Percentiles rank a stretch among this genome's conserved stretches.
Evolutionary conservation across 2,797 vertebrate genomes (phyloP).

Genomic region (Gallinago solitaria): DNA sequence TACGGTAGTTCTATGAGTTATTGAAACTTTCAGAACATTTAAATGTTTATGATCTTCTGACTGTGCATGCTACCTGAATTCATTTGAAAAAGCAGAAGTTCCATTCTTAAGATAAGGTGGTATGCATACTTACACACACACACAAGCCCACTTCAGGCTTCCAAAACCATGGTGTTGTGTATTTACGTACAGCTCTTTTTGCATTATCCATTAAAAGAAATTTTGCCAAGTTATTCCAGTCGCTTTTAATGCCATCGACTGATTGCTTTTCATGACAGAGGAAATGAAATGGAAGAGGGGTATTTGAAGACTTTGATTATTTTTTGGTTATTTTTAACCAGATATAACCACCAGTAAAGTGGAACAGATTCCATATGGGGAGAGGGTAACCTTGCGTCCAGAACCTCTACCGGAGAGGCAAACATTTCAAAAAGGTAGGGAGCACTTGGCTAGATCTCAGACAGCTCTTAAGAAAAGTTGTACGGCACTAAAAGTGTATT

Average conservation of each 20-base stretch:
- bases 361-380: slow-evolving; percentile 95
- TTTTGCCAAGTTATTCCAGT: neutral
- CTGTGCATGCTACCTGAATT: neutral
- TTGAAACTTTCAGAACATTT: neutral
- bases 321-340: slow-evolving; percentile 67
- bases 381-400: slow-evolving; percentile 92
- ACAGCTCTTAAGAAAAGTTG: neutral
- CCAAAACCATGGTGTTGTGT: neutral
- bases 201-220: neutral
- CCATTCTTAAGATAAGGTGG: neutral
- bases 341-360: slow-evolving; percentile 88
- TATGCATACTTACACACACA: neutral
- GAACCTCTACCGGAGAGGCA: slow-evolving; percentile 87
- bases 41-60: neutral
- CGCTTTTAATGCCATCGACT: neutral
- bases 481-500: neutral
- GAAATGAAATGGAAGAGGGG: neutral
- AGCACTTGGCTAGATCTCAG: neutral
- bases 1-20: neutral
- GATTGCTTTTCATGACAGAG: neutral
- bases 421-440: slow-evolving; percentile 91
- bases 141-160: neutral
- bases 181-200: neutral
- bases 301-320: neutral
- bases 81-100: neutral